Evolutionary conservation across 37 sponge, comb jelly and placozoan genomes (phyloP), one percentile per base, ranked within the genome.

Genomic region (Dysidea cf. avara): DNA sequence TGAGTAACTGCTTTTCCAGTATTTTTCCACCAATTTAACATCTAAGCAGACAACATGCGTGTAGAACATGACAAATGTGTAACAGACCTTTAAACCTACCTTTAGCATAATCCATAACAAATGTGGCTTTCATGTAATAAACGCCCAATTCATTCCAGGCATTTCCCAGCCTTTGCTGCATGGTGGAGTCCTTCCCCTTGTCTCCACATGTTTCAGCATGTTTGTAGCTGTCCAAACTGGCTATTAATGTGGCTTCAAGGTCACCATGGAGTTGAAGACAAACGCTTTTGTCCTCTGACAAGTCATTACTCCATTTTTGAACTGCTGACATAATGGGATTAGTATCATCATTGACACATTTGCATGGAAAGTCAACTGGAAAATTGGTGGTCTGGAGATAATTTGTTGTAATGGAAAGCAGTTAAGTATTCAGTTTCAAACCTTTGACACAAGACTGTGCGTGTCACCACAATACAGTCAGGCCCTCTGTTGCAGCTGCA

Each of bases 101-200:
- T 56, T 31, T 30, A 2, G 48, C 51, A 59, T 54, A 68, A 49
- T 73, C 75, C 30, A 72, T 35, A 20, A 61, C 24, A 22, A 72
- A 7, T 64, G 80, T 51, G 26, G 62, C 2, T n/a, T 65, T 56
- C 64, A 62, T 77, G 61, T 84, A 84, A 54, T 84, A 78, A 24
- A 64, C 47, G 14, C 85, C 85, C 46, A 84, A 28, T 61, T 84
- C 85, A 30, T 84, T 84, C 80, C 77, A 73, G 20, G 50, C 74
- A 71, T 53, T 77, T 13, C 80, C 85, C 21, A 83, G 24, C 13
- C 58, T 58, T 18, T 75, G 60, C 24, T 50, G 20, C 14, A 81
- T 22, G 5, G 28, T 54, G 17, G 49, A 51, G 21, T 7, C 36
- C 20, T 67, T 43, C 3, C 16, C 25, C 46, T 22, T n/a, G 3